Base-by-base conservation (phyloP, 2,888 invertebrate genomes). In the Azorinus chamasolen region DNA sequence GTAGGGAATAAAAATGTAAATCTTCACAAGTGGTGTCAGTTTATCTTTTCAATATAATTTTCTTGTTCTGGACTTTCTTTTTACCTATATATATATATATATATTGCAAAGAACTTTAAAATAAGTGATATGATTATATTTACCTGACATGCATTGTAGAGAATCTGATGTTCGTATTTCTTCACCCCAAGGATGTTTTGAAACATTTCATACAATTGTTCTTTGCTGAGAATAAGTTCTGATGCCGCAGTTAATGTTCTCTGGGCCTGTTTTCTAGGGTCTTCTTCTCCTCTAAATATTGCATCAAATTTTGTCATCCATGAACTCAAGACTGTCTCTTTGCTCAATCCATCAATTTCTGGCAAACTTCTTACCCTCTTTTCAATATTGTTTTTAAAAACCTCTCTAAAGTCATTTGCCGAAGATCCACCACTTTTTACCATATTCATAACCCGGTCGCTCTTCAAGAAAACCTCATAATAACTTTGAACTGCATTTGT, bases 161-260 rank as follows among this genome's bases (percentile, higher is more conserved):
- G 95, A 89, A 99, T 96, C 94, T 99, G 99, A 94, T 99, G 99
- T 94, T 99, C 99, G 93, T 99, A 99, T 94, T 99, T 99, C 95
- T 99, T 99, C 64, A 99, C 97, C 64, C 97, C 97, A 78, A 99
- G 95, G 87, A 99, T 98, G 94, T 99, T 99, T 94, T 99, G 99
- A 94, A 99, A 99, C 98, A 99, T 99, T 93, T 99, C 99, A 94
- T 98, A 99, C 14, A 99, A 95, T 93, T 99, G 99, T 93, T 99
- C 99, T 94, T 99, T 99, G 89, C 98, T 98, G 86, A 99, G 95
- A 91, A 99, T 98, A 87, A 97, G 95, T 93, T 99, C 99, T 63
- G 93, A 92, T 54, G 93, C 91, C 81, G 93, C 91, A 63, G 92
- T 90, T 53, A 92, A 86, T 85, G 90, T 86, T 64, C 97, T 97